Conservation (phyloP, 2,888 invertebrate genomes). For the Meliscaeva auricollis region DNA sequence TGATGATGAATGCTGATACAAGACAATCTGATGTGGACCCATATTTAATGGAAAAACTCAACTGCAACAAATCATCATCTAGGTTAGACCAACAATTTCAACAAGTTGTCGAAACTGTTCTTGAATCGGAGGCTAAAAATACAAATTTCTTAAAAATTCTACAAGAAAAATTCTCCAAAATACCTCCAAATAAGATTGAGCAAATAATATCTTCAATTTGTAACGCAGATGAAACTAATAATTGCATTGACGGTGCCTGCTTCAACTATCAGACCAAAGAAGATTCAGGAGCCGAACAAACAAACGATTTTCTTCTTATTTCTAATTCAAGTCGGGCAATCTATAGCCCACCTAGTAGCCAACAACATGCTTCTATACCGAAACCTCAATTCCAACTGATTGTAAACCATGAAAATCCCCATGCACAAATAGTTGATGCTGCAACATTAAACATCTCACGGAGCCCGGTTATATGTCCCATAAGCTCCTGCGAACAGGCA, state of each 20-base stretch:
- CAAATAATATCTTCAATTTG: slow-evolving; percentile 21
- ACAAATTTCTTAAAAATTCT: neutral
- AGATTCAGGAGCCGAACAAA: neutral
- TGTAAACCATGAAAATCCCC: neutral
- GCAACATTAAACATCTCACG: slow-evolving; percentile 77
- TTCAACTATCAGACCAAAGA: neutral
- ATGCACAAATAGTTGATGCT: slow-evolving; percentile 7
- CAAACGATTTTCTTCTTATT: neutral
- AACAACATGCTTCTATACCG: neutral
- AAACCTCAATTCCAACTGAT: slow-evolving; percentile 29
- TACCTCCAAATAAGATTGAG: neutral
- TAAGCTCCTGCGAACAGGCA: slow-evolving; percentile 77
- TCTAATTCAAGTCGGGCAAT: slow-evolving; percentile 26
- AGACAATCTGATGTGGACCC: neutral
- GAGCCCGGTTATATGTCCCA: slow-evolving; percentile 79
- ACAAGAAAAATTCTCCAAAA: slow-evolving; percentile 10
- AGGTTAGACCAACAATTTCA: neutral
- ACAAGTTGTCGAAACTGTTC: neutral
- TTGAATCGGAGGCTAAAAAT: neutral
- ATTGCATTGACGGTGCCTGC: neutral
- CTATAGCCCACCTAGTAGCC: slow-evolving; percentile 9
- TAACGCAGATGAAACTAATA: neutral
- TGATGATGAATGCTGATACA: neutral
- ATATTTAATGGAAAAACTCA: neutral
- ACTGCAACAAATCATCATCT: neutral